Base-by-base conservation (phyloP, 1,140 invertebrate genomes). In the Bombus waltoni region DNA sequence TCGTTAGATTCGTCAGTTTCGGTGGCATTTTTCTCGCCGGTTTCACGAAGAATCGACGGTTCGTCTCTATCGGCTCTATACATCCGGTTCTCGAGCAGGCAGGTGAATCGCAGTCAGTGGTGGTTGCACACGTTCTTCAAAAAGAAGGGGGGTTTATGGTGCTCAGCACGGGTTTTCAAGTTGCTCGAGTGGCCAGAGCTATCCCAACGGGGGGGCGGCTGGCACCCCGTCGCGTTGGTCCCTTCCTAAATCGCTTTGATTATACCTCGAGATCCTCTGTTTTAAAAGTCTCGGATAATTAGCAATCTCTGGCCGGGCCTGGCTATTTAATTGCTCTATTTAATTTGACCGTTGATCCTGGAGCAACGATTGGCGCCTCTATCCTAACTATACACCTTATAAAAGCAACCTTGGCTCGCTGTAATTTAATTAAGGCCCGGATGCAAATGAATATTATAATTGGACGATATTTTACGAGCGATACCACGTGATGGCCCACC, bases 201-300 rank as follows among this genome's bases (percentile, higher is more conserved):
- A 57, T 73, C 83, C 32, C 91, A 62, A 91, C 89, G 85, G 91
- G 91, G 28, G 88, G 89, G 81, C 82, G 53, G 38, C 38, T 32
- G 88, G 68, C 91, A 78, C 87, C 92, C 92, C 81, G 90, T 83
- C 28, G 92, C 65, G 92, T 62, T 73, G 76, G 77, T 87, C 88
- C 91, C 86, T 82, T 87, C 88, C 84, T 90, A 92, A 92, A 93
- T 92, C 91, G 90, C 76, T 89, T 90, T 88, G 87, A 92, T 93
- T 93, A 92, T 91, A 86, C 81, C 57, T 53, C 44, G 66, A 80
- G 81, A 81, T 71, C 76, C 65, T 82, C 83, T 72, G 90, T 89
- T 90, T 70, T 90, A 89, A 92, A 91, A 85, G 66, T 78, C 86
- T 78, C n/a, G 59, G 80, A 86, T 92, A 92, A 93, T 93, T 92